A percentile compares a stretch with the other conserved stretches of the same genome.
phyloP scores from a whole-genome alignment of 2,888 invertebrate species.

The Alloscopus bannaensis region DNA sequence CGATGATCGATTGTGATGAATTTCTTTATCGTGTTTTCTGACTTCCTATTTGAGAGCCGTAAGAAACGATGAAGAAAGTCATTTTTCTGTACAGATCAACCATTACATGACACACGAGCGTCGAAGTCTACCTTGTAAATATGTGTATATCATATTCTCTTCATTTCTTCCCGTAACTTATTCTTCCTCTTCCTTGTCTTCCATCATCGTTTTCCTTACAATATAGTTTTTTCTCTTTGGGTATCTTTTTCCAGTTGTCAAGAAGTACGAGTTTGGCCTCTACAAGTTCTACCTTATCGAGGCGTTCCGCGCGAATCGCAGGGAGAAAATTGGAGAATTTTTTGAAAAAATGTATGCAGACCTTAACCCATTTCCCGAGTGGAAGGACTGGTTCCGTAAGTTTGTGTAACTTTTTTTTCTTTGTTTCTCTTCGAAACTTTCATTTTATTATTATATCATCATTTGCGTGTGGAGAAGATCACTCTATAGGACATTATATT shows the following conservation, averaged over 20 bases:
- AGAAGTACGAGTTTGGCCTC: slow-evolving; percentile 74
- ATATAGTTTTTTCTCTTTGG: background rate
- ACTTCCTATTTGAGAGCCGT: too few relatives aligned
- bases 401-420: slow-evolving; percentile 69
- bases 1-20: slow-evolving; percentile 8
- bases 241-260: slow-evolving; percentile 65
- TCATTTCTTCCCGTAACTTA: background rate
- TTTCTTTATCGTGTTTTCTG: background rate
- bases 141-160: too few relatives aligned
- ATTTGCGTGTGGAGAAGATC: too few relatives aligned
- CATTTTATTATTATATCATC: too few relatives aligned
- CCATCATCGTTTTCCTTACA: background rate
- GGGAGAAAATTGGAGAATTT: slow-evolving; percentile 92
- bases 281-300: slow-evolving; percentile 91
- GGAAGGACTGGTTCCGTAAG: slow-evolving; percentile 99
- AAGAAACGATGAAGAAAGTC: too few relatives aligned
- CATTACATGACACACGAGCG: too few relatives aligned
- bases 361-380: slow-evolving; percentile 91
- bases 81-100: too few relatives aligned
- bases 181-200: slow-evolving; percentile 7
- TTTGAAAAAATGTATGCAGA: slow-evolving; percentile 91
- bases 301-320: slow-evolving; percentile 86
- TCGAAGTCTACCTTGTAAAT: too few relatives aligned
- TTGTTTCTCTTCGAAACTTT: background rate
- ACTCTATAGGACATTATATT: too few relatives aligned